Percentiles rank a stretch among this genome's conserved stretches.
These are phyloP conservation scores for Aphidius colemani DNA, from an alignment of 2,888 invertebrate genomes.

Conservation along the genomic window DNA sequence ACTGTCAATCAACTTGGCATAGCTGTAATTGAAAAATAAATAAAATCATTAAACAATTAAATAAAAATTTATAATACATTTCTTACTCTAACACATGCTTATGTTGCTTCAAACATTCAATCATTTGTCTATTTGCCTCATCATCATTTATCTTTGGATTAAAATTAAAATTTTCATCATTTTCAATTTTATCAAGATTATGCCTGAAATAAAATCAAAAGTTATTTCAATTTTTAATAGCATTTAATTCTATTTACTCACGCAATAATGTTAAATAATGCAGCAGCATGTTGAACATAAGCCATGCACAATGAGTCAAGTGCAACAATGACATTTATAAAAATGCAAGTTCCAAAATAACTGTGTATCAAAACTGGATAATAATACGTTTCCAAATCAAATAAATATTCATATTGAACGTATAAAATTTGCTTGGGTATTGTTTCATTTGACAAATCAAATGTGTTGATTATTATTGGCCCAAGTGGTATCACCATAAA, in stretches of 20 bases:
- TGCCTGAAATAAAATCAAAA: not conserved
- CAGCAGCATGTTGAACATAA: slow-evolving; percentile 38
- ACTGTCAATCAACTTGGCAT: too few relatives aligned
- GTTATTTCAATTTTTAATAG: too few relatives aligned
- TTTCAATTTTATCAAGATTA: slow-evolving; percentile 34
- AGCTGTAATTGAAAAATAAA: too few relatives aligned
- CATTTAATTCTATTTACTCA: too few relatives aligned
- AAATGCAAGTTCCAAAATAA: slow-evolving; percentile 32
- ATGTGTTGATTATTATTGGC: slow-evolving; percentile 25
- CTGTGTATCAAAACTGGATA: slow-evolving; percentile 35
- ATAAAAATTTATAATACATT: too few relatives aligned
- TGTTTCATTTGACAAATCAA: slow-evolving; percentile 25
- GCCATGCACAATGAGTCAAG: slow-evolving; percentile 33
- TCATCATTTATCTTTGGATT: too few relatives aligned
- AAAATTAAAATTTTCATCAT: slow-evolving; percentile 4
- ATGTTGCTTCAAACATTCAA: too few relatives aligned
- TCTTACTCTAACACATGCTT: too few relatives aligned
- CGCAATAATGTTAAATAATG: slow-evolving; percentile 35
- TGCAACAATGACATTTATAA: slow-evolving; percentile 31
- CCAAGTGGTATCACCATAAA: slow-evolving; percentile 33
- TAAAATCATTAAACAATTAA: too few relatives aligned
- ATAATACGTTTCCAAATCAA: slow-evolving; percentile 37
- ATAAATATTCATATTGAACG: slow-evolving; percentile 33
- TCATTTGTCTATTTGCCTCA: too few relatives aligned
- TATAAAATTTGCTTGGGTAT: slow-evolving; percentile 30